Conservation (phyloP, 2,797 vertebrate genomes). For the Enteromius thamalakanensis region DNA sequence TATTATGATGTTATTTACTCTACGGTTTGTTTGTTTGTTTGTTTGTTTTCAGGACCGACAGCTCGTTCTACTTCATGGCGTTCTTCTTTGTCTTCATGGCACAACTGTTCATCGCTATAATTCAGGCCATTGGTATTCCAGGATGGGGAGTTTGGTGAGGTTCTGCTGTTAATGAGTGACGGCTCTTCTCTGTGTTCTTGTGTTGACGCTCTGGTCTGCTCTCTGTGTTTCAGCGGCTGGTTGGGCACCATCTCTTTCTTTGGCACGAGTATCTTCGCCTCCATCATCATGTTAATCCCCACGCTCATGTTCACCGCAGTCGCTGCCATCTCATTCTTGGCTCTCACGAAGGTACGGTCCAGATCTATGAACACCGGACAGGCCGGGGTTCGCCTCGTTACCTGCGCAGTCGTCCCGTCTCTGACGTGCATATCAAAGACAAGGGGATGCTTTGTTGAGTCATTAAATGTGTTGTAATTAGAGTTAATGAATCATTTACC, state of each 20-base stretch:
- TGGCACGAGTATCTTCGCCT: conserved; percentile 88
- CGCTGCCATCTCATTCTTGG: conserved; percentile 89
- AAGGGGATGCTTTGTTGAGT: conserved; percentile 1
- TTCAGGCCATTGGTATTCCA: conserved; percentile 95
- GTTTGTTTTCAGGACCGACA: conserved; percentile 83
- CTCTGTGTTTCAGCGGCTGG: conserved; percentile 84
- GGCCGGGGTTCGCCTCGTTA: conserved; percentile 12
- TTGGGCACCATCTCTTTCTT: conserved; percentile 93
- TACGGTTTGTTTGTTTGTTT: no score
- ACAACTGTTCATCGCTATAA: conserved; percentile 93
- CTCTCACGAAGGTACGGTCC: conserved; percentile 87
- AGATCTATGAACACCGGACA: neutral
- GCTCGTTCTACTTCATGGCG: conserved; percentile 98
- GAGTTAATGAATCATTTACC: neutral
- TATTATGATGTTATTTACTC: no score
- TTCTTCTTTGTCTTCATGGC: conserved; percentile 99
- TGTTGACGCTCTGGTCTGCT: conserved; percentile 7
- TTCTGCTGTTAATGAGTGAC: neutral
- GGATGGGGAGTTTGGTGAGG: conserved; percentile 98
- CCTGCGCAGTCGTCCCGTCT: conserved; percentile 1
- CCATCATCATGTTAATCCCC: conserved; percentile 93
- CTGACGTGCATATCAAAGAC: neutral
- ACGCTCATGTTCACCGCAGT: conserved; percentile 93
- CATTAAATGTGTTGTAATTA: conserved; percentile 21
- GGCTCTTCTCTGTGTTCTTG: neutral